Evolutionary conservation across 2,797 vertebrate genomes (phyloP).

Genomic region (Apodemus agrarius): DNA sequence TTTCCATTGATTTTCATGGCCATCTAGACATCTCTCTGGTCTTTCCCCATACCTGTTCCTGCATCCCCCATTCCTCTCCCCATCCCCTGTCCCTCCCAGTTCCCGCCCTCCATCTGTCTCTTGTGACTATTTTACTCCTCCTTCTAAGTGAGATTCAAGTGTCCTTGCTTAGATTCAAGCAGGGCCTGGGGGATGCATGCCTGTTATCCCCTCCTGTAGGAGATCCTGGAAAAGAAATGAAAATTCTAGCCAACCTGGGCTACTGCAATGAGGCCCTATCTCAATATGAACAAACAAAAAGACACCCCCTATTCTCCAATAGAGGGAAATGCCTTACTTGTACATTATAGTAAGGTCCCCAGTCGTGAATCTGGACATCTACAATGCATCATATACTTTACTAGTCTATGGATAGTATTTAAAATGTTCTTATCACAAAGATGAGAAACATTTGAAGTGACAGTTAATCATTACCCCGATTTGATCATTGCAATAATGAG

Average conservation of each 20-base stretch:
- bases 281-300: background rate
- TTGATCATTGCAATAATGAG: background rate
- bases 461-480: background rate
- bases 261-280: background rate
- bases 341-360: background rate
- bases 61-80: no score
- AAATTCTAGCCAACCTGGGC: background rate
- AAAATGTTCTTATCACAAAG: background rate
- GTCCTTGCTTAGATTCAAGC: background rate
- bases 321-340: background rate
- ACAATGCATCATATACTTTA: background rate
- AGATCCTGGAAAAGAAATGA: background rate
- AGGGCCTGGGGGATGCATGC: background rate
- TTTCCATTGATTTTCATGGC: no score
- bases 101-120: no score
- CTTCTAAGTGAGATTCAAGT: background rate
- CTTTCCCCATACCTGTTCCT: no score
- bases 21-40: no score
- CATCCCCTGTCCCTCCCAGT: no score
- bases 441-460: background rate
- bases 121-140: no score
- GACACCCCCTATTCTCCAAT: background rate
- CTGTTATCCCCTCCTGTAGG: background rate
- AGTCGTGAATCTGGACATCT: background rate
- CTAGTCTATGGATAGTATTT: background rate